Base-by-base conservation (phyloP, 1,140 invertebrate genomes). In the Drosophila quadrilineata region DNA sequence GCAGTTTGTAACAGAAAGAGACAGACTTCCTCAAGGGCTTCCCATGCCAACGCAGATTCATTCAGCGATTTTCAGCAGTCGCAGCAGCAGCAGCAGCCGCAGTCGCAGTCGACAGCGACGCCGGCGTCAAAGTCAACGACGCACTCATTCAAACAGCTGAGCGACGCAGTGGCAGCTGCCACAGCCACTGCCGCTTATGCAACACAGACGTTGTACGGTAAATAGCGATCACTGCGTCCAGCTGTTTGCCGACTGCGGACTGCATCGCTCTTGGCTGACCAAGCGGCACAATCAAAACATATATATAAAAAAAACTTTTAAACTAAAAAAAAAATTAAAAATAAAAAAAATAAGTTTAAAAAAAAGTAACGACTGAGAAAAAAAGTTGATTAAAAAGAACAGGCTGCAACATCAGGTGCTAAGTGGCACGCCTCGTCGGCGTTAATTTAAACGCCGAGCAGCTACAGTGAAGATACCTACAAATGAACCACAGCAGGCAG, bases 151-250 rank as follows among this genome's bases (percentile, higher is more conserved):
- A 10, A 66, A 29, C 63, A 66, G 63, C 63, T 67, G 48, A 54
- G 64, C 49, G 10, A 6, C n/a, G n/a, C 31, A 12, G 2, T 6
- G 10, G 21, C 40, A 10, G 8, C 40, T 12, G n/a, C n/a, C n/a
- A n/a, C n/a, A n/a, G n/a, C n/a, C n/a, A n/a, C n/a, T n/a, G n/a
- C n/a, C 29, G 58, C 48, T 82, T 82, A 82, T 84, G 77, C 73
- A 82, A 82, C 77, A n/a, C n/a, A n/a, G n/a, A n/a, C 56, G 22
- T 29, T 31, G 56, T 82, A 82, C 76, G 69, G 77, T 82, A 73
- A 84, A 82, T 54, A 59, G 22, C 29, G 28, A 8, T 19, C 36
- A 1, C 36, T 38, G 16, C 36, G 50, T 46, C 40, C 59, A 63
- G 50, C 31, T 58, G 62, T 8, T n/a, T 12, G 28, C n/a, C 22